Conservation (phyloP, 2,888 invertebrate genomes). For the Catocala sponsa region DNA sequence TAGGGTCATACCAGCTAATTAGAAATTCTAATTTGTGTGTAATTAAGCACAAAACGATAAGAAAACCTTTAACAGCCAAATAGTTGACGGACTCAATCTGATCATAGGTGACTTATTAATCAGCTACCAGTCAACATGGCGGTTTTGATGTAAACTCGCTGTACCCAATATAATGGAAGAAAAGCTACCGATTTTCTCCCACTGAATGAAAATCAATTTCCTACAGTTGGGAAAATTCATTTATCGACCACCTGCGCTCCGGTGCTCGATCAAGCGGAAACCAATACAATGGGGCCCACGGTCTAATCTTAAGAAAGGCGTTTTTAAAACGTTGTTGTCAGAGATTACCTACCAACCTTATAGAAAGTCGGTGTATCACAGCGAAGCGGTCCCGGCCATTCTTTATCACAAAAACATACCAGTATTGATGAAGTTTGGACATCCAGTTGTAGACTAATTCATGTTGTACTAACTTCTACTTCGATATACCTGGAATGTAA, state of each 20-base stretch:
- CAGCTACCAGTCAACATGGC: slow-evolving; percentile 34
- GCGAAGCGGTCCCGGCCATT: slow-evolving; percentile 30
- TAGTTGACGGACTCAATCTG: background rate
- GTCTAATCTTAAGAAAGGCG: slow-evolving; percentile 66
- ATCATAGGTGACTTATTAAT: slow-evolving; percentile 39
- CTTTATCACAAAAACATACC: slow-evolving; percentile 48
- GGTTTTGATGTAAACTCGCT: slow-evolving; percentile 45
- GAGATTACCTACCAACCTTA: slow-evolving; percentile 55
- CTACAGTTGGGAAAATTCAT: slow-evolving; percentile 69
- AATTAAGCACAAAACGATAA: too few species aligned
- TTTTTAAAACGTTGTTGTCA: slow-evolving; percentile 63
- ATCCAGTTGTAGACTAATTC: slow-evolving; percentile 45
- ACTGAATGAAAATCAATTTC: slow-evolving; percentile 75
- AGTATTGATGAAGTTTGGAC: slow-evolving; percentile 48
- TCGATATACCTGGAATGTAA: slow-evolving; percentile 8
- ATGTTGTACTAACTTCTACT: slow-evolving; percentile 25
- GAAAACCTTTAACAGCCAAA: too few species aligned
- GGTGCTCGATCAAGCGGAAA: slow-evolving; percentile 67
- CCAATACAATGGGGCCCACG: slow-evolving; percentile 63
- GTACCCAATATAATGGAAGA: slow-evolving; percentile 54
- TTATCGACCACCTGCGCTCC: slow-evolving; percentile 73
- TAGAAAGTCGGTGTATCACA: slow-evolving; percentile 50
- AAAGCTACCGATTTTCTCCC: slow-evolving; percentile 61
- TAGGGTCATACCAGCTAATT: too few species aligned
- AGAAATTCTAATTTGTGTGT: too few species aligned